Evolutionary conservation across 2,797 vertebrate genomes (phyloP), one percentile per base, ranked within the genome.

Genomic region (Alauda arvensis): DNA sequence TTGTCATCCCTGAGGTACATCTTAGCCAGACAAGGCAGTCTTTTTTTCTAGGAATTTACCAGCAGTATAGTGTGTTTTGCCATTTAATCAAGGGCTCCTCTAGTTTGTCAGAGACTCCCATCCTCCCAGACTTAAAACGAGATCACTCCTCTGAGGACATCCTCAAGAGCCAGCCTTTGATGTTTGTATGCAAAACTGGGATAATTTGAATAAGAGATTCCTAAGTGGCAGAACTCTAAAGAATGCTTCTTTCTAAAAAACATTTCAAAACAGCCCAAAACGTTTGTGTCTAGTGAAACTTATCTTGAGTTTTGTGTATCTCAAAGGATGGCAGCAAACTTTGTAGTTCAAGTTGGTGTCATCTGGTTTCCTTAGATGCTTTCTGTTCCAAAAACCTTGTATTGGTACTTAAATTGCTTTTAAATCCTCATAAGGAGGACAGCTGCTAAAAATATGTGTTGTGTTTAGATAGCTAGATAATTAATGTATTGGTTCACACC

Each of bases 11-110:
- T 39, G 56, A 59, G 12, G 17, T 59, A 63, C 33, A 70, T 79
- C 11, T 23, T 60, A 63, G 29, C n/a, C 61, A 74, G 49, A 56
- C 24, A 72, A 66, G 53, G 21, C 67, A 78, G 19, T 56, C 40
- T 63, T 8, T 83, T 83, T 48, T 81, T 85, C 65, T 74, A 90
- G 78, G 90, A 92, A 85, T 87, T 93, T 83, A 70, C 18, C 18
- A 68, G 48, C 65, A 88, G 55, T 20, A 14, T 3, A 65, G 25
- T n/a, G 9, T 57, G 24, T 77, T 85, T 71, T 70, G 45, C 77
- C 39, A 45, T 80, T 48, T 77, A 53, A 65, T 55, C 43, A 75
- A 80, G 82, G 72, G 65, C 42, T 82, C 65, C 26, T 8, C 26
- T 57, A 51, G 28, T 79, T 88, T 57, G 48, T 51, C 67, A 57